Evolutionary conservation across 2,797 vertebrate genomes (phyloP), one percentile per base, ranked within the genome.

Genomic region (Lepus townsendii): DNA sequence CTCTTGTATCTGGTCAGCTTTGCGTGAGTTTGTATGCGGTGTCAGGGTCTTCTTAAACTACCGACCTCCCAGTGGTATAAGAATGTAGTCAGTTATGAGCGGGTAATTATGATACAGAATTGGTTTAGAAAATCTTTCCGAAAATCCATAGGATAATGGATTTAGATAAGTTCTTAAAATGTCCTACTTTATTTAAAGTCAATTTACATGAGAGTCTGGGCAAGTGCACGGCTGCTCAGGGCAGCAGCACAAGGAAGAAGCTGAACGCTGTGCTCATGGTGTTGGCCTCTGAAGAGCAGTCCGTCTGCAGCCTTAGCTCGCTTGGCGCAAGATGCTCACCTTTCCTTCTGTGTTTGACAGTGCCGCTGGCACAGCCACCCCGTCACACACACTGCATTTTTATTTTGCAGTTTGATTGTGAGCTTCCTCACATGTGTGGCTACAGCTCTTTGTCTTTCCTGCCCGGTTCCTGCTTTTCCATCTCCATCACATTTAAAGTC

Each of bases 231-330:
- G 73, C n/a, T 26, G 32, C 4, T 6, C 16, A 1, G 3, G 52
- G n/a, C 7, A 3, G 3, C 26, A 1, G 35, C n/a, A 3, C 4
- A 8, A n/a, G 42, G 5, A 22, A 13, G 27, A 10, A 9, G 8
- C 2, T 1, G 2, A 3, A 1, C 7, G 20, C 11, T 22, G 19
- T 60, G 30, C 11, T 17, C 4, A 2, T 7, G n/a, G 2, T 5
- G 20, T 0, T 27, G 14, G 57, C 13, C 47, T 57, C 54, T 8
- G 42, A 20, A 5, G 54, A 17, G 0, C 17, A 0, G 38, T 38
- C 7, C 13, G 6, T 9, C 35, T 0, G 1, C 5, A 1, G 16
- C 30, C 35, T 12, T 0, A 0, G 13, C 71, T 20, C 1, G 65
- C 1, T 13, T 6, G 19, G 38, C 5, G 7, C 0, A 2, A 12